Conservation (phyloP, 2,797 vertebrate genomes). For the Alectoris magna region DNA sequence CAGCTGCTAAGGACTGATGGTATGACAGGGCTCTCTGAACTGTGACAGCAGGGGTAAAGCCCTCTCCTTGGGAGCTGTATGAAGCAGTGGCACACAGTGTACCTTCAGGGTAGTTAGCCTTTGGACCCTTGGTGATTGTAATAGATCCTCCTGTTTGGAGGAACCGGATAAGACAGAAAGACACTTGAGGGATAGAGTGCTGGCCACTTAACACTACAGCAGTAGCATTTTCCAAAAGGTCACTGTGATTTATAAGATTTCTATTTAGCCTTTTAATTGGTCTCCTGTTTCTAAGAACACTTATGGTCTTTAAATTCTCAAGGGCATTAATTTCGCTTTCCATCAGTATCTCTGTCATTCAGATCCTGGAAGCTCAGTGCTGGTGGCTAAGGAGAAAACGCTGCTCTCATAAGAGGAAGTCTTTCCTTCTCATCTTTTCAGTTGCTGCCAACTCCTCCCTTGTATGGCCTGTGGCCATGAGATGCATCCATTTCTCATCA, state of each 20-base stretch:
- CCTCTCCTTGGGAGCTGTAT: not conserved
- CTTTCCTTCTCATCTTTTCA: not conserved
- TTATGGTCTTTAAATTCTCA: not conserved
- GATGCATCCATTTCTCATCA: not conserved
- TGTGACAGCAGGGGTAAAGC: accelerated
- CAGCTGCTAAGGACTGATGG: not conserved
- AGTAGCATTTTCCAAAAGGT: slow-evolving; percentile 9
- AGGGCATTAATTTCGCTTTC: not conserved
- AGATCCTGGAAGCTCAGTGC: not conserved
- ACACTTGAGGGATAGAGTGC: not conserved
- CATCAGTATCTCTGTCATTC: not conserved
- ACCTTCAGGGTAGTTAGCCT: not conserved
- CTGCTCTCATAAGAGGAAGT: not conserved
- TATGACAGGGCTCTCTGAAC: not conserved
- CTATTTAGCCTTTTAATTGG: not conserved
- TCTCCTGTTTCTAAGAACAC: not conserved
- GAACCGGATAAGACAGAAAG: not conserved
- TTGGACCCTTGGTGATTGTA: not conserved
- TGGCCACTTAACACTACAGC: not conserved
- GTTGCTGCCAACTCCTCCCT: not conserved
- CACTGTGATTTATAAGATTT: not conserved
- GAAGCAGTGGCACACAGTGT: accelerated
- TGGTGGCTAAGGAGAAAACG: not conserved
- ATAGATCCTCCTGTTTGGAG: not conserved
- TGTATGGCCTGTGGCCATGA: not conserved